Conservation (phyloP, 1,140 invertebrate species). For the Augochlora pura region DNA sequence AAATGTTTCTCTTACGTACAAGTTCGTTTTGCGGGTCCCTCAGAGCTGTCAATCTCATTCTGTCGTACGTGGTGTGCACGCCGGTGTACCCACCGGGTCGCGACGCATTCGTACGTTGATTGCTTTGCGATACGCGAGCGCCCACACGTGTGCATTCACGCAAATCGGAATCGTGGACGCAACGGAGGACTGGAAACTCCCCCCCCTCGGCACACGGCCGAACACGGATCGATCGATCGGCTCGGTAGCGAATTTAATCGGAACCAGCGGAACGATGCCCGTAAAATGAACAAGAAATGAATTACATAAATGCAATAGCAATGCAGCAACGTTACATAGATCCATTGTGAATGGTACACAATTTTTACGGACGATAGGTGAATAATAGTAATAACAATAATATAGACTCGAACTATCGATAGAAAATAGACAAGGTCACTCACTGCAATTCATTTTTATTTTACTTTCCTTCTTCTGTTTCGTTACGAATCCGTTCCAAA, state of each 20-base stretch:
- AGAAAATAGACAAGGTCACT: conserved; percentile 77
- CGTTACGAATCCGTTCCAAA: conserved; percentile 15
- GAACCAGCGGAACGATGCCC: conserved; percentile 36
- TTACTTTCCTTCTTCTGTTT: conserved; percentile 18
- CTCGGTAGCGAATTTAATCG: conserved; percentile 47
- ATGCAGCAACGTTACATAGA: conserved; percentile 64
- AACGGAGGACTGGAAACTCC: background rate
- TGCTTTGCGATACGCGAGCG: background rate
- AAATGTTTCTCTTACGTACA: conserved; percentile 27
- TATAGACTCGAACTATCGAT: conserved; percentile 75
- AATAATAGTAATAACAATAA: conserved; percentile 75
- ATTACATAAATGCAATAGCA: conserved; percentile 62
- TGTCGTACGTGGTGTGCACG: background rate
- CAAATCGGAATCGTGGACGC: conserved; percentile 43
- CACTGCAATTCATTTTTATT: conserved; percentile 68
- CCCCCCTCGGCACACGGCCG: background rate
- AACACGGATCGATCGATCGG: conserved; percentile 16
- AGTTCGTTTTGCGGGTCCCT: conserved; percentile 44
- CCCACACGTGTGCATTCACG: no score
- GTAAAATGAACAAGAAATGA: conserved; percentile 6
- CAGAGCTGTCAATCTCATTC: conserved; percentile 3
- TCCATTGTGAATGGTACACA: conserved; percentile 66
- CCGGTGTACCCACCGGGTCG: background rate
- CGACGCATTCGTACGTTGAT: background rate
- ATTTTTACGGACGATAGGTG: conserved; percentile 70